Evolutionary conservation across 1,140 invertebrate genomes (phyloP), one percentile per base, ranked within the genome.

Genomic region (Plectus sambesii): DNA sequence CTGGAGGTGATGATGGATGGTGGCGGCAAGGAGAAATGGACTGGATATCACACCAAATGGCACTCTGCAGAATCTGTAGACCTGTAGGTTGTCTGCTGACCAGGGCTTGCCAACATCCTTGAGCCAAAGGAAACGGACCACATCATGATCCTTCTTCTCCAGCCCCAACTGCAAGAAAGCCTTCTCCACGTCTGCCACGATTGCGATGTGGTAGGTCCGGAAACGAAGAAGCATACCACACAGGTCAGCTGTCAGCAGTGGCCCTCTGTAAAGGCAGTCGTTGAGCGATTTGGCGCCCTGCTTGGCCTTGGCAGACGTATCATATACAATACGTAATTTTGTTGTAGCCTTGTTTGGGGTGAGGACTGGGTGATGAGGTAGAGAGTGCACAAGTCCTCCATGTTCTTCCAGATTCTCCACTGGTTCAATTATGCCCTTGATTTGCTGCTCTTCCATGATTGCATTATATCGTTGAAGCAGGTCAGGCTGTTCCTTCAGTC

Each of bases 161-260:
- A 51, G 53, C 20, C 39, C n/a, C 4, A 56, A 23, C 23, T 56
- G 53, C 5, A 59, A 30, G 44, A 56, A 53, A 2, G 53, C 53
- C 20, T 55, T 55, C 8, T 53, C 53, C 1, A 55, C n/a, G 22
- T 55, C 53, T 3, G 42, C 17, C 4, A 39, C n/a, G 8, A 55
- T 12, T 12, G 50, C 3, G 20, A 19, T 36, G 6, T 51, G 41
- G 5, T 20, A 9, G 9, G 27, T 5, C 17, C 46, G 22, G 23
- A 55, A 35, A 17, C 46, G 6, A 8, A 55, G n/a, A 0, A 42
- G 19, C n/a, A n/a, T n/a, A n/a, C n/a, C n/a, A n/a, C n/a, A n/a
- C n/a, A n/a, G n/a, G n/a, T n/a, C n/a, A n/a, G n/a, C n/a, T n/a
- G n/a, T n/a, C n/a, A n/a, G n/a, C n/a, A n/a, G n/a, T n/a, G n/a